Base-by-base conservation (phyloP, 1,140 invertebrate species). In the Ectropis grisescens region DNA sequence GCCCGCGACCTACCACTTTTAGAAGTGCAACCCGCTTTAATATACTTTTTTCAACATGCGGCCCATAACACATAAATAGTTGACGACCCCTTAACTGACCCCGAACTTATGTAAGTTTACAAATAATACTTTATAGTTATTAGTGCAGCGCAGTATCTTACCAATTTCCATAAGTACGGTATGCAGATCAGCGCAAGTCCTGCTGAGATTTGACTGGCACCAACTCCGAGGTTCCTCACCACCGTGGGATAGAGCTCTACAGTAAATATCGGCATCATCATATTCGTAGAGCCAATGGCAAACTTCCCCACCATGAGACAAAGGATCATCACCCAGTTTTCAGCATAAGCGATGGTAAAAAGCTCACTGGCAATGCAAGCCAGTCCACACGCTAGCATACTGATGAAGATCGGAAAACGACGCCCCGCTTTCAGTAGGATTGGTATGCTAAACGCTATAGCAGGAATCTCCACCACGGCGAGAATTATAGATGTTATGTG, bases 161-260 rank as follows among this genome's bases (percentile, higher is more conserved):
- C 89, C 84, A 90, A 71, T 56, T 87, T 83, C 84, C 89, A 91
- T 30, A 91, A 68, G 57, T 90, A 91, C 13, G 90, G 90, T n/a
- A 90, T 88, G 14, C 89, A 79, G 47, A 91, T 89, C 1, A 91
- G 68, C 11, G 88, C 89, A 11, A 90, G 61, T 10, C 89, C 89
- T 1, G 89, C 88, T 9, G 89, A 82, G 23, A 90, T 82, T 59
- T 91, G 90, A 52, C 87, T 89, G 1, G 87, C 87, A 1, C 90
- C 90, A 5, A 91, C 89, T 6, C 90, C 90, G 24, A 91, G 79
- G 57, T 91, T 91, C 33, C 90, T 84, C 45, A 91, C 87, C 25
- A 88, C 81, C 1, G 90, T 91, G 1, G 90, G 90, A 74, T 90
- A 91, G 2, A 91, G 64, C 65, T 91, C 90, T 1, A 89, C 89